Conservation (phyloP, 2,888 invertebrate genomes). For the Drosophila leonis region DNA sequence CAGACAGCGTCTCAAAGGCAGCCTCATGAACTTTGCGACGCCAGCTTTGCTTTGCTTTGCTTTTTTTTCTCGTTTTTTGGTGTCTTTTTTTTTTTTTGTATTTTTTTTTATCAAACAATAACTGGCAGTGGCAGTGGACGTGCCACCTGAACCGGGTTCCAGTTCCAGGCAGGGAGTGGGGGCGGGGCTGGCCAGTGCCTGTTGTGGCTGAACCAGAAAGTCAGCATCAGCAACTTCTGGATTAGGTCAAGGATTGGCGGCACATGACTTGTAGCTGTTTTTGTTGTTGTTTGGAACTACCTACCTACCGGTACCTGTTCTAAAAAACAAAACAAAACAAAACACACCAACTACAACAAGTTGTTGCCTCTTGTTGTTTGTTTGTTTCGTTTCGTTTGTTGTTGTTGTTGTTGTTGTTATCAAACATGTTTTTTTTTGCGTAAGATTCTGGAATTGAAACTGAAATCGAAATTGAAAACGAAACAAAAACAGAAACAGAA, state of each 20-base stretch:
- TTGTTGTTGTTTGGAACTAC: conserved; percentile 67
- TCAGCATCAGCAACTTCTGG: conserved; percentile 76
- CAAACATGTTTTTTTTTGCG: conserved; percentile 47
- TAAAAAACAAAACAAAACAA: conserved; percentile 42
- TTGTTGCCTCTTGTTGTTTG: conserved; percentile 48
- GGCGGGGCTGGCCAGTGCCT: conserved; percentile 27
- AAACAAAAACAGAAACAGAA: conserved; percentile 6
- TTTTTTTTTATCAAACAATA: conserved; percentile 58
- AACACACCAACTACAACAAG: conserved; percentile 11
- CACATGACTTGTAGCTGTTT: conserved; percentile 43
- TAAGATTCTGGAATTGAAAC: conserved; percentile 46
- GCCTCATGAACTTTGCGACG: conserved; percentile 54
- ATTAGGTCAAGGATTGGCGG: conserved; percentile 84
- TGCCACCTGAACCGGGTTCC: conserved; percentile 67
- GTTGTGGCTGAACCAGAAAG: conserved; percentile 72
- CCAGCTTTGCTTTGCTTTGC: conserved; percentile 8
- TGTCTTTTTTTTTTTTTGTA: conserved; percentile 53
- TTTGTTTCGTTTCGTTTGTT: conserved; percentile 45
- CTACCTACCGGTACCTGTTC: conserved; percentile 81
- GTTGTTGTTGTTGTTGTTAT: conserved; percentile 39
- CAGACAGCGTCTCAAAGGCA: conserved; percentile 27
- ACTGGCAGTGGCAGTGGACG: conserved; percentile 59
- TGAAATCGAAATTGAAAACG: conserved; percentile 38
- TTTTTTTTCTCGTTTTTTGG: conserved; percentile 5
- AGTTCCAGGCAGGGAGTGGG: conserved; percentile 30